Evolutionary conservation across 1,140 invertebrate species (phyloP).

Genomic region (Pectinophora gossypiella): DNA sequence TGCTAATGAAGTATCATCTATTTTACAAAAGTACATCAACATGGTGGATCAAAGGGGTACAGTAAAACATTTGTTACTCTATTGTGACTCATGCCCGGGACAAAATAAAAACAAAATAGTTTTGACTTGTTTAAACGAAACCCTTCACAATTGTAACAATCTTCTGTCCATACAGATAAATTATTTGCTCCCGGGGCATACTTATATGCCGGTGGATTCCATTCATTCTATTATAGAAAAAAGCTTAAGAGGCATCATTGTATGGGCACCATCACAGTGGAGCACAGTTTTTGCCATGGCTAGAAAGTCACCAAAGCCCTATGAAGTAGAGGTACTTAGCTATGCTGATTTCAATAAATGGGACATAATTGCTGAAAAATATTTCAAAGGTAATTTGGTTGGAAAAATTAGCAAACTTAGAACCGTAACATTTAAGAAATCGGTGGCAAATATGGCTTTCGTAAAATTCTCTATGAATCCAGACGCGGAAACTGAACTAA

Average conservation of each 20-base stretch:
- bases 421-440: no score
- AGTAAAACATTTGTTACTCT: slow-evolving; percentile 8
- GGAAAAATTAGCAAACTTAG: no score
- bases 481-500: not conserved
- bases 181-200: slow-evolving; percentile 24
- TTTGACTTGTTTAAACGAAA: not conserved
- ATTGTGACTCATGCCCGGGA: slow-evolving; percentile 6
- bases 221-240: slow-evolving; percentile 19
- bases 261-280: slow-evolving; percentile 20
- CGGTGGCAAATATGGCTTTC: no score
- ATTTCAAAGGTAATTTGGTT: no score
- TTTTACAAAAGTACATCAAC: slow-evolving; percentile 11
- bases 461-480: no score
- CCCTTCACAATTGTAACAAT: slow-evolving; percentile 4
- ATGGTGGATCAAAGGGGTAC: slow-evolving; percentile 2
- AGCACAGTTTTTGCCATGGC: slow-evolving; percentile 5
- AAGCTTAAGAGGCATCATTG: slow-evolving; percentile 9
- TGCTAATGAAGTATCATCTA: slow-evolving; percentile 8
- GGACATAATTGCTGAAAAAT: no score
- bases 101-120: slow-evolving; percentile 8
- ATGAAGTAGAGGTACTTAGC: not conserved
- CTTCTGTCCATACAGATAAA: slow-evolving; percentile 18
- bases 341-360: no score
- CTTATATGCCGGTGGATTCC: slow-evolving; percentile 21
- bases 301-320: slow-evolving; percentile 11